These are phyloP conservation scores for Streptopelia turtur DNA, from an alignment of 2,797 vertebrate species.

Conservation along the genomic window DNA sequence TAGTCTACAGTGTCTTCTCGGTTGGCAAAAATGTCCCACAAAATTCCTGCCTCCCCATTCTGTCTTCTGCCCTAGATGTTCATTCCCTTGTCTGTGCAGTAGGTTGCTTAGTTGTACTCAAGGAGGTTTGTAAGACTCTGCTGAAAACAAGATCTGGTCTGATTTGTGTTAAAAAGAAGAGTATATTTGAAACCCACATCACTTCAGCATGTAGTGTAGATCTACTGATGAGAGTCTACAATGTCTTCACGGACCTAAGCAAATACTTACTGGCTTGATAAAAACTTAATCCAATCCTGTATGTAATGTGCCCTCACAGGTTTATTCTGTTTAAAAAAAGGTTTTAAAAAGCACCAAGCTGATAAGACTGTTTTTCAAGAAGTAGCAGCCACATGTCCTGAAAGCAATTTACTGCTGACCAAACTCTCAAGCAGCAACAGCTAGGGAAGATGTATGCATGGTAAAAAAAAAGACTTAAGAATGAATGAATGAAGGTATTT, in stretches of 20 bases:
- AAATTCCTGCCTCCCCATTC: background rate
- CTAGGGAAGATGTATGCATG: background rate
- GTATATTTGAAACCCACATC: background rate
- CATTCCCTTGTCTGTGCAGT: background rate
- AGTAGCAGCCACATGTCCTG: background rate
- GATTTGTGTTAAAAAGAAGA: background rate
- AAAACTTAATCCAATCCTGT: background rate
- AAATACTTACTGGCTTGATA: background rate
- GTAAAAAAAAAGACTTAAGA: background rate
- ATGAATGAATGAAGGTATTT: background rate
- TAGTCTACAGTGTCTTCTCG: accelerated
- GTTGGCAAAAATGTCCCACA: background rate
- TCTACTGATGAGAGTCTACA: background rate
- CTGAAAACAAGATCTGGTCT: background rate
- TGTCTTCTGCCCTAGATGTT: background rate
- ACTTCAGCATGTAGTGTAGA: background rate
- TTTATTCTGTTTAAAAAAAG: background rate
- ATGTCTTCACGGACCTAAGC: background rate
- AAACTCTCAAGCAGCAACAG: background rate
- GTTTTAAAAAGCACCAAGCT: background rate
- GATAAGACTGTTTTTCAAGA: background rate
- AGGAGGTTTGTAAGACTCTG: background rate
- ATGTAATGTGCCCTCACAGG: background rate
- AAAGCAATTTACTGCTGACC: background rate
- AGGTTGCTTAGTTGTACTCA: background rate